phyloP scores from a whole-genome alignment of 2,113 vertebrate species.

The Symphodus melops region DNA sequence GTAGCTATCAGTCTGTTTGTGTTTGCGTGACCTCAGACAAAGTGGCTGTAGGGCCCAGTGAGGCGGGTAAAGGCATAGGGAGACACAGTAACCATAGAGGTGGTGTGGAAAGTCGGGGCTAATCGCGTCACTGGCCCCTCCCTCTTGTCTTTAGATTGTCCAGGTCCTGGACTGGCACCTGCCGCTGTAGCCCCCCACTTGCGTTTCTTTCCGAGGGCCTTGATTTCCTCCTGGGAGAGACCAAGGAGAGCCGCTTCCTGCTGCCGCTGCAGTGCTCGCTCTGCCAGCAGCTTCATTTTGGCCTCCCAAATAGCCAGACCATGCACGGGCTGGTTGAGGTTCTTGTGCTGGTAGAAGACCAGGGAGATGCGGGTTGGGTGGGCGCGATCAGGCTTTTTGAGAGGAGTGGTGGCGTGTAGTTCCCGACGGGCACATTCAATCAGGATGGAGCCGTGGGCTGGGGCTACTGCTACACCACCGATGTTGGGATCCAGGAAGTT shows the following conservation, averaged over 20 bases:
- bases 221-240: conserved; percentile 90
- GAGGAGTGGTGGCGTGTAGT: conserved; percentile 95
- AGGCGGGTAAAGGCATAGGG: conserved; percentile 97
- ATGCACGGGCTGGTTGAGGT: conserved; percentile 96
- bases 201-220: conserved; percentile 93
- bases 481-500: conserved; percentile 98
- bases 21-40: conserved; percentile 85
- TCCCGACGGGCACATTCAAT: conserved; percentile 96
- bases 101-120: conserved; percentile 89
- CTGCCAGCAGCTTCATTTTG: conserved; percentile 97
- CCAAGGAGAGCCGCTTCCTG: conserved; percentile 94
- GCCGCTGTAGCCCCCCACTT: conserved; percentile 87
- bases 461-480: conserved; percentile 94
- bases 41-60: conserved; percentile 97
- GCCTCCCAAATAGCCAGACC: conserved; percentile 97
- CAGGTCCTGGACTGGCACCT: conserved; percentile 84
- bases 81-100: conserved; percentile 93
- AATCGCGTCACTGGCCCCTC: conserved; percentile 87
- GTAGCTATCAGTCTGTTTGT: conserved; percentile 56
- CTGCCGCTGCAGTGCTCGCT: conserved; percentile 89
- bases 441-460: conserved; percentile 93
- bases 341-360: conserved; percentile 99
- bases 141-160: conserved; percentile 82
- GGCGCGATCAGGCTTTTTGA: conserved; percentile 95
- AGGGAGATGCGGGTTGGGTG: conserved; percentile 98